Conservation (phyloP, 2,888 invertebrate species). For the Hypena proboscidalis region DNA sequence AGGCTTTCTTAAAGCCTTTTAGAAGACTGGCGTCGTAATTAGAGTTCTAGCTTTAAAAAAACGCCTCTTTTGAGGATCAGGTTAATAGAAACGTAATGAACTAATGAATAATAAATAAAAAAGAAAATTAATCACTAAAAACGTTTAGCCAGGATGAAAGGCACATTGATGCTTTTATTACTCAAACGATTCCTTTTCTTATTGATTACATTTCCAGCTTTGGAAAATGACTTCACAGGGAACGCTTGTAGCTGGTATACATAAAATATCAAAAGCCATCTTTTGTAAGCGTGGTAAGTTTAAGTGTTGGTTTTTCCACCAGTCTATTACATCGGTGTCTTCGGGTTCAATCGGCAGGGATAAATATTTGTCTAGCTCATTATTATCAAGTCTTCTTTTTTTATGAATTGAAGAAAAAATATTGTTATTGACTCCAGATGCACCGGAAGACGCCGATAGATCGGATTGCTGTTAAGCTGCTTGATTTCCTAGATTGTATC, state of each 20-base stretch:
- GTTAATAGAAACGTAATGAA: too few species aligned
- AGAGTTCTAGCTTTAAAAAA: too few species aligned
- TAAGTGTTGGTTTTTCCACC: neutral
- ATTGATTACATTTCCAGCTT: neutral
- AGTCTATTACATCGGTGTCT: neutral
- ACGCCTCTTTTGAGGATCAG: too few species aligned
- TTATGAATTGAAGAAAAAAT: conserved; percentile 1
- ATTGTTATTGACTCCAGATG: too few species aligned
- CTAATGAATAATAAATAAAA: too few species aligned
- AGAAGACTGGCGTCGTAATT: too few species aligned
- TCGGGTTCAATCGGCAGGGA: neutral
- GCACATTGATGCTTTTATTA: conserved; percentile 2
- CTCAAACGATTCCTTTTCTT: neutral
- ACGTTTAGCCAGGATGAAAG: conserved; percentile 1
- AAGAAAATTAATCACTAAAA: conserved; percentile 1
- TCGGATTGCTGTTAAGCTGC: too few species aligned
- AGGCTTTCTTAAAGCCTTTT: too few species aligned
- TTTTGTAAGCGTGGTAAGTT: neutral
- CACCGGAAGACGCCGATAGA: too few species aligned
- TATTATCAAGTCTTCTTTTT: neutral
- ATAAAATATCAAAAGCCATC: neutral
- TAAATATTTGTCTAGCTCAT: neutral
- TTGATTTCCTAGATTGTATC: too few species aligned
- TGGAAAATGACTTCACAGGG: neutral
- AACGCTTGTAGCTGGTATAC: neutral